Conservation (phyloP, 2,888 invertebrate species). For the Leptopterna dolabrata region DNA sequence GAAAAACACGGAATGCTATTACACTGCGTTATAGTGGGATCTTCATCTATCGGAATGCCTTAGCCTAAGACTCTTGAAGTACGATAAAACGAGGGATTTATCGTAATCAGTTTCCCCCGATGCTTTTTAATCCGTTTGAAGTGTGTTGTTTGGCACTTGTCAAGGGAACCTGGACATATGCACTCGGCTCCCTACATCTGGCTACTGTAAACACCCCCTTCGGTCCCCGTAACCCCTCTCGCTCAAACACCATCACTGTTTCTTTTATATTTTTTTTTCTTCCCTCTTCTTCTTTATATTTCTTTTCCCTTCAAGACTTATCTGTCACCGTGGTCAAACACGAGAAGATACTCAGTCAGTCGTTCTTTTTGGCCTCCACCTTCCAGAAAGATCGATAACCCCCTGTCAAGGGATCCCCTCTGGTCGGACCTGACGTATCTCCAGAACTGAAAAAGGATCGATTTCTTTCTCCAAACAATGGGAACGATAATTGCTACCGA, state of each 20-base stretch:
- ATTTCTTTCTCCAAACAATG: not conserved
- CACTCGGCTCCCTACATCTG: conserved; percentile 48
- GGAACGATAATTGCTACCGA: not conserved
- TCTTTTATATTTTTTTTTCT: not conserved
- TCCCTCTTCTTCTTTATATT: not conserved
- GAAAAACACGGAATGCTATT: too few species aligned
- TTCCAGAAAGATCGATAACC: conserved; percentile 31
- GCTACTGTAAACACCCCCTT: conserved; percentile 48
- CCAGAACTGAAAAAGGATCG: not conserved
- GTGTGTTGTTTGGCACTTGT: conserved; percentile 53
- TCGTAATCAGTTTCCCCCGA: not conserved
- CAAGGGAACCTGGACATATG: conserved; percentile 53
- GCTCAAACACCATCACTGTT: not conserved
- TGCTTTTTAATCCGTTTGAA: not conserved
- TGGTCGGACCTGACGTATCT: not conserved
- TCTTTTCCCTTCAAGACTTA: conserved; percentile 9
- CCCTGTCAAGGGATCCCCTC: not conserved
- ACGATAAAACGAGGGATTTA: not conserved
- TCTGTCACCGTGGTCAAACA: conserved; percentile 55
- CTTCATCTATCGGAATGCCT: too few species aligned
- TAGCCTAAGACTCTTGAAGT: not conserved
- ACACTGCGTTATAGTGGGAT: too few species aligned
- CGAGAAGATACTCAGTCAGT: conserved; percentile 40
- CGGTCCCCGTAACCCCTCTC: not conserved
- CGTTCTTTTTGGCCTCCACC: not conserved